Evolutionary conservation across 1,140 invertebrate species (phyloP).

Genomic region (Lasaia peninsularis): DNA sequence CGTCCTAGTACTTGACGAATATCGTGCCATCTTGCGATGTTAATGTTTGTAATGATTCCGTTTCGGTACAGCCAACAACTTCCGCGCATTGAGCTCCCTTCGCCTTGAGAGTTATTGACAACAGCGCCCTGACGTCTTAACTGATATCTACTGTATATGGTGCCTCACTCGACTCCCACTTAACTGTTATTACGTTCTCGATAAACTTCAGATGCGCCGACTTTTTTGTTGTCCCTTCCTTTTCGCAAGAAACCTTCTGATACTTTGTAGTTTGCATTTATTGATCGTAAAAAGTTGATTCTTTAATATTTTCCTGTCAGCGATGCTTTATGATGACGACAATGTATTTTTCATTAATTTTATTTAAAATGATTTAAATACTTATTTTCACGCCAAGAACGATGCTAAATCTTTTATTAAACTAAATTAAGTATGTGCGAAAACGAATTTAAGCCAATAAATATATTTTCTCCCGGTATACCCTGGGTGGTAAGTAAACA

Average conservation of each 20-base stretch:
- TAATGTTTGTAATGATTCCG: constrained; percentile 33
- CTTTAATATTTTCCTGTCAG: too few relatives aligned
- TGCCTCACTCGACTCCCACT: constrained; percentile 6
- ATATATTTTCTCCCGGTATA: too few relatives aligned
- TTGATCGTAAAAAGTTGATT: background rate
- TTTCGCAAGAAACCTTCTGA: background rate
- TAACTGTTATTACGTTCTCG: constrained; percentile 28
- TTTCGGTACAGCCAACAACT: constrained; percentile 26
- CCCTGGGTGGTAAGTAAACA: too few relatives aligned
- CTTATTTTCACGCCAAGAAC: too few relatives aligned
- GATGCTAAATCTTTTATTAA: too few relatives aligned
- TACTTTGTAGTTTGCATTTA: background rate
- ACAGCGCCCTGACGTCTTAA: constrained; percentile 30
- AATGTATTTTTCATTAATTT: too few relatives aligned
- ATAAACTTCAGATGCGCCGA: constrained; percentile 11
- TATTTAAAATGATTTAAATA: too few relatives aligned
- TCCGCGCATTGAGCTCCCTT: constrained; percentile 26
- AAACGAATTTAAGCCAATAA: too few relatives aligned
- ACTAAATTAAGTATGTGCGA: too few relatives aligned
- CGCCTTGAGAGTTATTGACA: constrained; percentile 26
- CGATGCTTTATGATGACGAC: too few relatives aligned
- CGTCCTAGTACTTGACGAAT: constrained; percentile 17
- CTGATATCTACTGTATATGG: constrained; percentile 29
- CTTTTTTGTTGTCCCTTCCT: background rate
- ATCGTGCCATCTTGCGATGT: constrained; percentile 29